Conservation (phyloP, 2,797 vertebrate genomes). For the Leptodactylus fallax region DNA sequence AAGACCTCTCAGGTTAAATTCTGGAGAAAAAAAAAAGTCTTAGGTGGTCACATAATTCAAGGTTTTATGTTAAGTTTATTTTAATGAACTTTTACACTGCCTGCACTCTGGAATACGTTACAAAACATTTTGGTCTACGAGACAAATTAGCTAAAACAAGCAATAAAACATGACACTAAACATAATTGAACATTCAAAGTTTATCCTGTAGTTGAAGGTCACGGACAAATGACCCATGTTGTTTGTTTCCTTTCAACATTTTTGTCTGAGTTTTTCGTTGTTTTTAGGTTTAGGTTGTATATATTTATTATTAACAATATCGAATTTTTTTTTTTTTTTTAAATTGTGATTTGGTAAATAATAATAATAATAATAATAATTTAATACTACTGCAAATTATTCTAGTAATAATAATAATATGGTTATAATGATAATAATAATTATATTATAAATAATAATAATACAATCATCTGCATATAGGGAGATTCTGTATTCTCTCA, state of each 20-base stretch:
- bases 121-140: constrained; percentile 71
- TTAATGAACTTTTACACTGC: constrained; percentile 72
- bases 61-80: constrained; percentile 69
- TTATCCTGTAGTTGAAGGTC: constrained; percentile 71
- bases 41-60: constrained; percentile 65
- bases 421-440: too few relatives aligned
- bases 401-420: too few relatives aligned
- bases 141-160: constrained; percentile 75
- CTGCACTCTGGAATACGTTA: constrained; percentile 70
- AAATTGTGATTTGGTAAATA: not conserved
- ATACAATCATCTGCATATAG: too few relatives aligned
- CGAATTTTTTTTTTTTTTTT: too few relatives aligned
- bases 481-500: too few relatives aligned
- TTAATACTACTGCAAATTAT: too few relatives aligned
- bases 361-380: not conserved
- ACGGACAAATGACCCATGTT: constrained; percentile 68
- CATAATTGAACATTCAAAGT: constrained; percentile 68
- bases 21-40: constrained; percentile 53
- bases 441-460: too few relatives aligned
- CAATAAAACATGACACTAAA: constrained; percentile 73
- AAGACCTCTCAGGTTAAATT: constrained; percentile 62
- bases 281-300: not conserved
- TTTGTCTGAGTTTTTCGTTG: not conserved
- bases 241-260: constrained; percentile 24
- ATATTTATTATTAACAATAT: not conserved